These are phyloP conservation scores for Pipistrellus nathusii DNA, from an alignment of 2,797 vertebrate genomes.

Conservation along the genomic window DNA sequence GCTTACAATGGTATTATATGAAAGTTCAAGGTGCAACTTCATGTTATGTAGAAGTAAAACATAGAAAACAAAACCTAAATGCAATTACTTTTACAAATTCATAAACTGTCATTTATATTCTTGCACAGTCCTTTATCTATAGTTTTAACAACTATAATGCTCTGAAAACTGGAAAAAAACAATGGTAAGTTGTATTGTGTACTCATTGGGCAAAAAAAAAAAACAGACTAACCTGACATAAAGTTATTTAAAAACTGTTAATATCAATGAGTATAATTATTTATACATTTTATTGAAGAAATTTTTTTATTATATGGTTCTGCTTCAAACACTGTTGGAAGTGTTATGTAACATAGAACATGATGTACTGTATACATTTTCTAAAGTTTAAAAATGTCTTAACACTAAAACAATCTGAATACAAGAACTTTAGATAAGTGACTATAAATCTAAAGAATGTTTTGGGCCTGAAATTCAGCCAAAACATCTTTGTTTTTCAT, in stretches of 20 bases:
- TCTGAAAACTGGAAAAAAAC: neutral
- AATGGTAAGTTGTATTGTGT: neutral
- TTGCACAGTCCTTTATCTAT: neutral
- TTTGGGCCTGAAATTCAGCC: neutral
- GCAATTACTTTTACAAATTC: neutral
- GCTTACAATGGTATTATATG: neutral
- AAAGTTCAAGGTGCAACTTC: neutral
- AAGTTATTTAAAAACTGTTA: neutral
- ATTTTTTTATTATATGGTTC: neutral
- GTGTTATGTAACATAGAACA: neutral
- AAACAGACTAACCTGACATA: neutral
- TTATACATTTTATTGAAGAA: conserved; percentile 14
- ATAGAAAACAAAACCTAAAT: neutral
- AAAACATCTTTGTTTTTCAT: neutral
- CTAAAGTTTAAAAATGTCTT: neutral
- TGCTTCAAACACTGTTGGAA: neutral
- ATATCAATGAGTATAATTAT: neutral
- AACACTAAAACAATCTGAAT: neutral
- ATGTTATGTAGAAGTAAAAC: neutral
- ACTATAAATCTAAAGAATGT: neutral
- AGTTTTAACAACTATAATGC: neutral
- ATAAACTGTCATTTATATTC: neutral
- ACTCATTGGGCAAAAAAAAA: neutral
- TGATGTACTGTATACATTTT: neutral
- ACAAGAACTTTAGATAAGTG: neutral